Evolutionary conservation across 2,888 invertebrate genomes (phyloP), one percentile per base, ranked within the genome.

Genomic region (Argyresthia albistria): DNA sequence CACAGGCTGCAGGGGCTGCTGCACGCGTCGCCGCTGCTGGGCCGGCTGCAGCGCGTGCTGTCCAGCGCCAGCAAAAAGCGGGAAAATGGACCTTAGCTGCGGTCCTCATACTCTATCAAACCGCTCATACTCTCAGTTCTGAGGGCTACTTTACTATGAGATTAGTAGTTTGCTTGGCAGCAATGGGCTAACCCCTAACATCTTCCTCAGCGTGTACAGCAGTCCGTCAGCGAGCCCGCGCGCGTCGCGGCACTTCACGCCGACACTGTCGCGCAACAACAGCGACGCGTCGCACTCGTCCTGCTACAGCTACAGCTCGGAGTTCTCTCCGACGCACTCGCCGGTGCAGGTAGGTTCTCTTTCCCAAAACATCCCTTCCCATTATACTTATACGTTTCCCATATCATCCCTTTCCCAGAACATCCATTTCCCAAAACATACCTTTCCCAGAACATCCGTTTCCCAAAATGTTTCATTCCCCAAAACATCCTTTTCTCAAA

Each of bases 221-320:
- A 95, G 95, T 61, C 96, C 96, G 6, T 95, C 94, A 52, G 95
- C 96, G 61, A 94, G 94, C 64, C 96, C 96, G 1, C 90, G 95
- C 51, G 95, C 95, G 43, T 93, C 95, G 35, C 90, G 96, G 0
- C 96, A 96, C 76, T 91, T 94, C 64, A 95, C 95, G 52, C 95
- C 95, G 43, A 95, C 95, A 10, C 82, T 96, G 56, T 95, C 95
- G 53, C 91, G 96, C 55, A 96, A 96, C 84, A 96, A 96, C 83
- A 95, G 95, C 64, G 96, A 96, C 72, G 96, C 96, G 1, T 96
- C 96, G 56, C 94, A 94, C 74, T 95, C 95, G 63, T 95, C 95
- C 60, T 96, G 95, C 70, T 95, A 95, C 81, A 94, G 94, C 39
- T 95, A 94, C 74, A 94, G 94, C 69, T 93, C 93, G 10, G 93